A percentile compares a stretch with the other conserved stretches of the same genome.
phyloP scores from a whole-genome alignment of 1,140 invertebrate species.

The Myzus persicae region DNA sequence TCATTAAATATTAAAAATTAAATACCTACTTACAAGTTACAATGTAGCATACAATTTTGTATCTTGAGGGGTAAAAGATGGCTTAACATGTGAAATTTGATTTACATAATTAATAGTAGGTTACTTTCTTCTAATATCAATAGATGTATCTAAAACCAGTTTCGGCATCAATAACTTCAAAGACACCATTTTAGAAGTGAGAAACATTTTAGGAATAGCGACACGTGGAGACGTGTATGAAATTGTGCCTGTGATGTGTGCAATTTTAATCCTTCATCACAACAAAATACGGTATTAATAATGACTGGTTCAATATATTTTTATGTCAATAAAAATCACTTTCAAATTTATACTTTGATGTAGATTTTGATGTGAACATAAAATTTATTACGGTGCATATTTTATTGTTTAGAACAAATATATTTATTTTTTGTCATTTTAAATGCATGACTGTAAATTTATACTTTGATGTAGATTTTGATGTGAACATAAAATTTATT shows the following conservation, averaged over 20 bases:
- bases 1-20: not conserved
- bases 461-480: not conserved
- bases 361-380: not conserved
- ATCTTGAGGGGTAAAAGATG: not conserved
- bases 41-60: not conserved
- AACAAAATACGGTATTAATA: not conserved
- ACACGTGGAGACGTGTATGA: not conserved
- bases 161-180: conserved; percentile 5
- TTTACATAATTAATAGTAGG: conserved; percentile 10
- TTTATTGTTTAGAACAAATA: no score
- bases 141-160: not conserved
- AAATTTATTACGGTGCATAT: not conserved
- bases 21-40: not conserved
- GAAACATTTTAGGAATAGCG: no score
- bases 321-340: not conserved
- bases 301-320: not conserved
- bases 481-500: not conserved
- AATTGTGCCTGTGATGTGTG: not conserved
- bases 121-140: not conserved
- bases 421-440: no score
- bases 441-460: not conserved
- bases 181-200: not conserved
- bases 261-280: not conserved
- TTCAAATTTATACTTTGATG: not conserved
- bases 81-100: not conserved